Base-by-base conservation (phyloP, 1,140 invertebrate species). In the Hyles euphorbiae region DNA sequence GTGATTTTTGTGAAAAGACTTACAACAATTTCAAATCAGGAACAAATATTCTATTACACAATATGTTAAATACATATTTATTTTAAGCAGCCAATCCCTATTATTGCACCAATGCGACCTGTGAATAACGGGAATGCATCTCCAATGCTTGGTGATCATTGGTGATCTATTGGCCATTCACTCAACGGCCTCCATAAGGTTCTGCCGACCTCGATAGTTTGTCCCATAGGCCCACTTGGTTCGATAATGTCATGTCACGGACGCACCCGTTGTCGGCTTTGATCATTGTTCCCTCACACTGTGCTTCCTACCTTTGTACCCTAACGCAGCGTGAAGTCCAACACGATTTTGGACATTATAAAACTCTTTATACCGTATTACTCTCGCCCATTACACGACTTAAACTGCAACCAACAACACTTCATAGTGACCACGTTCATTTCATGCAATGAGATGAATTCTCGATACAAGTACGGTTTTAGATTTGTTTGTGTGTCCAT, bases 271-370 rank as follows among this genome's bases (percentile, higher is more conserved):
- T 68, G 60, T 61, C 61, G 47, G 67, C 69, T 72, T 43, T 51
- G 56, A 49, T 73, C 65, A 85, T 88, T 89, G 87, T 87, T 80
- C 65, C 66, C 59, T 68, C 50, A 69, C 73, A 74, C 76, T 78
- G 76, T 81, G 75, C 73, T 89, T 90, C 89, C 89, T 87, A 84
- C 73, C 76, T 89, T 90, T 90, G 88, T 90, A 53, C 60, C 63
- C 58, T 83, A 81, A 90, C 74, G 60, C 56, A 65, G 80, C 85
- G 76, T 84, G 87, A 89, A 90, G 76, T 78, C 67, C 76, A 79
- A 76, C 80, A 72, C 76, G 70, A 79, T 73, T 80, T 64, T 53
- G 61, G 65, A 56, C 67, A 61, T 74, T 88, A 88, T 90, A 90
- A 88, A 85, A 85, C 67, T 74, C 65, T 78, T 79, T 80, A 68